Evolutionary conservation across 2,888 invertebrate genomes (phyloP).

Genomic region (Yponomeuta plumbellus): DNA sequence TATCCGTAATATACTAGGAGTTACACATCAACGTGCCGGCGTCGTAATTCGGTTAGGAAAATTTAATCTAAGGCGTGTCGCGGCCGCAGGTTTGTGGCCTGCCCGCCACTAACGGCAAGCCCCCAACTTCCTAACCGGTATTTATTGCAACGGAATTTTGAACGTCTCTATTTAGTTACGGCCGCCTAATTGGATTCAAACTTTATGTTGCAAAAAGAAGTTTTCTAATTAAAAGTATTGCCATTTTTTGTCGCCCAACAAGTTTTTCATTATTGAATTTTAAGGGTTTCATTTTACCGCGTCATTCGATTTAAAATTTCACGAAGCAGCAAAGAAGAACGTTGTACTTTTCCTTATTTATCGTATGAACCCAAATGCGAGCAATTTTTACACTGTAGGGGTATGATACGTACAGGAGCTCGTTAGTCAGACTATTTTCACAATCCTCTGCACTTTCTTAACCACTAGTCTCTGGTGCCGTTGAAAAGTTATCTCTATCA

Average conservation of each 20-base stretch:
- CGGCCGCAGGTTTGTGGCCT: slow-evolving; percentile 36
- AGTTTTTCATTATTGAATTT: not conserved
- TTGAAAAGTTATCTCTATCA: not conserved
- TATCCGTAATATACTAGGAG: slow-evolving; percentile 5
- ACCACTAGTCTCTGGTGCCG: not conserved
- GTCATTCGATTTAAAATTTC: not conserved
- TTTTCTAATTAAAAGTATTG: not conserved
- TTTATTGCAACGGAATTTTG: slow-evolving; percentile 32
- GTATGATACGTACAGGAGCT: not conserved
- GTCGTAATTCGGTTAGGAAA: slow-evolving; percentile 56
- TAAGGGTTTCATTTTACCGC: not conserved
- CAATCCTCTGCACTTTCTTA: not conserved
- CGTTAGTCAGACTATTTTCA: not conserved
- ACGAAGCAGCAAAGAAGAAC: not conserved
- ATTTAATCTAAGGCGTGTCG: slow-evolving; percentile 47
- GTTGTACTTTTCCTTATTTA: not conserved
- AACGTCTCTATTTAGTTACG: slow-evolving; percentile 33
- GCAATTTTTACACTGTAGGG: not conserved
- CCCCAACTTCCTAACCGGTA: slow-evolving; percentile 7
- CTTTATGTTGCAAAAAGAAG: not conserved
- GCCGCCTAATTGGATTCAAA: not conserved
- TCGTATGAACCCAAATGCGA: not conserved
- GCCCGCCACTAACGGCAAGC: not conserved
- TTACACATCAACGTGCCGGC: slow-evolving; percentile 37
- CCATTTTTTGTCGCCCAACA: not conserved